phyloP scores from a whole-genome alignment of 2,113 vertebrate species.

The Podocnemis expansa region DNA sequence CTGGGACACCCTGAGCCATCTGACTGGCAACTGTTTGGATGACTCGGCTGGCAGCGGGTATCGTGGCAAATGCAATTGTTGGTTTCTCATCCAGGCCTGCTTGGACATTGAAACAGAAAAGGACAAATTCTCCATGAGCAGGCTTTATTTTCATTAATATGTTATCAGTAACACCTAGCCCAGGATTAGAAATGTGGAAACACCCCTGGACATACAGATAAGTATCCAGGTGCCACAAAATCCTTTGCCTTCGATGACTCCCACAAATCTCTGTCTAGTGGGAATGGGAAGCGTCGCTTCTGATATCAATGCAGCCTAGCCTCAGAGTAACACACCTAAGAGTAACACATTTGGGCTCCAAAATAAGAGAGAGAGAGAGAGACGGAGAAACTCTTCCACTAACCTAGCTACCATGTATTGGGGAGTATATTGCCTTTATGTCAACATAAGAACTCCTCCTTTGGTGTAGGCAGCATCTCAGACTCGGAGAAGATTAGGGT shows the following conservation, averaged over 20 bases:
- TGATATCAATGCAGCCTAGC: not conserved
- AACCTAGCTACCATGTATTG: not conserved
- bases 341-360: not conserved
- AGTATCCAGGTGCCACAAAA: not conserved
- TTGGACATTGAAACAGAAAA: not conserved
- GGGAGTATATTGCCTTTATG: not conserved
- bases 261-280: not conserved
- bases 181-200: not conserved
- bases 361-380: not conserved
- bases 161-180: not conserved
- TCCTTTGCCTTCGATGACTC: not conserved
- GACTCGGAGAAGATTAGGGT: too few species aligned
- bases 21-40: slow-evolving; percentile 92
- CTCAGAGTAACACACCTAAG: not conserved
- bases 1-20: slow-evolving; percentile 80
- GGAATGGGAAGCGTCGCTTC: not conserved
- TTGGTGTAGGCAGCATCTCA: not conserved
- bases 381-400: not conserved
- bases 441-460: not conserved
- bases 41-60: slow-evolving; percentile 84
- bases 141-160: not conserved
- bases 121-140: not conserved
- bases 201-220: not conserved
- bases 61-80: slow-evolving; percentile 78
- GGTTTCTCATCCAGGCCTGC: slow-evolving; percentile 84